Base-by-base conservation (phyloP, 2,113 vertebrate species). In the Neopipo cinnamomea region DNA sequence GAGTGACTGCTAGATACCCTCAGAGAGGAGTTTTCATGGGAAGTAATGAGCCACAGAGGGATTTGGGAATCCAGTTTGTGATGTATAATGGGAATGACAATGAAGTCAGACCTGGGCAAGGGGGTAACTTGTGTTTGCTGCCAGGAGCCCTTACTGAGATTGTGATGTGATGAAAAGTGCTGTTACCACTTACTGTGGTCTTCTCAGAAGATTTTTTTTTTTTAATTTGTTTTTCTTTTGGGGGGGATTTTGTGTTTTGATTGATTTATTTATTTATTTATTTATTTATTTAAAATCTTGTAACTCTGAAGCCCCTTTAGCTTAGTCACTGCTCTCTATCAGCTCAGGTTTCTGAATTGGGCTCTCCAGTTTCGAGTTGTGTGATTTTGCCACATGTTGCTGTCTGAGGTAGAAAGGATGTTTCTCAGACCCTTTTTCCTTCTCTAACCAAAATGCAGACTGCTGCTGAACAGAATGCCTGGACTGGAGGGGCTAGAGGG, bases 231-330 rank as follows among this genome's bases (percentile, higher is more conserved):
- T 14, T n/a, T 30, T 46, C 53, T 35, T 33, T 6, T 4, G 11
- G 5, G 12, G 14, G 3, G 1, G 2, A 25, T 18, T 30, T 55
- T 35, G 14, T 5, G 17, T 41, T 81, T 41, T 0, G 1, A 5
- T 12, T 21, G n/a, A n/a, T n/a, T n/a, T n/a, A n/a, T n/a, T n/a
- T n/a, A 24, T n/a, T 55, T 18, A 5, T 11, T 25, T 42, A 17
- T 30, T 22, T 8, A 6, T 20, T 28, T 16, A 23, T 42, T 41
- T 33, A 33, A 31, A 18, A 5, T 49, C 25, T 63, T 71, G 10
- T 47, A 62, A 14, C 6, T 89, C 49, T 59, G 66, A 67, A 44
- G 17, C 24, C 7, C 91, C 15, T 13, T 79, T 35, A 61, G 44
- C 4, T 37, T 83, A 33, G 14, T 42, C 2, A 5, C 41, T 70